Evolutionary conservation across 2,888 invertebrate genomes (phyloP).

Genomic region (Phorcus lineatus): DNA sequence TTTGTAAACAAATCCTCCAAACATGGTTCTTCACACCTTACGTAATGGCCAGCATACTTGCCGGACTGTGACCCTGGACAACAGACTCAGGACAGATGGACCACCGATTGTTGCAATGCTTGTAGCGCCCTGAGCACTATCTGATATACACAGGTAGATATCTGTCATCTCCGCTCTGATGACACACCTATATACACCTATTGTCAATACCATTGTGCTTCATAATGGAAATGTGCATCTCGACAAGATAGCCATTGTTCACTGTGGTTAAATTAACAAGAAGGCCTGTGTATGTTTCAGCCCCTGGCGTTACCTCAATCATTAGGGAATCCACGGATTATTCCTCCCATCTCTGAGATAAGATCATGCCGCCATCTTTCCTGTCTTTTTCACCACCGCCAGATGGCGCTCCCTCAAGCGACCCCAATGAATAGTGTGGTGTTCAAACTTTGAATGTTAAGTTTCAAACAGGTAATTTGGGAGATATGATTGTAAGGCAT

Average conservation of each 20-base stretch:
- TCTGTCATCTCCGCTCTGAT: no score
- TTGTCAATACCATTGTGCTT: neutral
- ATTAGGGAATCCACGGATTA: neutral
- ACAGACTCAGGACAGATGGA: no score
- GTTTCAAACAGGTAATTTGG: no score
- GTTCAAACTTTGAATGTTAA: no score
- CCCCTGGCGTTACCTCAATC: neutral
- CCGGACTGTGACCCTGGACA: no score
- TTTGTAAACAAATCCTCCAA: no score
- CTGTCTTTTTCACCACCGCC: neutral
- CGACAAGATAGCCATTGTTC: neutral
- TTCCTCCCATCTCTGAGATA: neutral
- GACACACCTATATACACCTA: neutral
- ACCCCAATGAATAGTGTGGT: neutral
- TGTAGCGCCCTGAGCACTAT: no score
- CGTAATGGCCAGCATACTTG: no score
- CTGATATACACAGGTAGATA: no score
- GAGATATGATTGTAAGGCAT: no score
- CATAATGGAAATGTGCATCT: neutral
- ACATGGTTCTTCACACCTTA: no score
- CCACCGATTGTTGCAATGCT: no score
- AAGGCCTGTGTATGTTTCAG: neutral
- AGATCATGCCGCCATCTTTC: neutral
- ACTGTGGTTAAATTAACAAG: neutral
- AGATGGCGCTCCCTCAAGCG: neutral